These are phyloP conservation scores for Nycticryphes semicollaris DNA, from an alignment of 2,113 vertebrate species.

Conservation along the genomic window DNA sequence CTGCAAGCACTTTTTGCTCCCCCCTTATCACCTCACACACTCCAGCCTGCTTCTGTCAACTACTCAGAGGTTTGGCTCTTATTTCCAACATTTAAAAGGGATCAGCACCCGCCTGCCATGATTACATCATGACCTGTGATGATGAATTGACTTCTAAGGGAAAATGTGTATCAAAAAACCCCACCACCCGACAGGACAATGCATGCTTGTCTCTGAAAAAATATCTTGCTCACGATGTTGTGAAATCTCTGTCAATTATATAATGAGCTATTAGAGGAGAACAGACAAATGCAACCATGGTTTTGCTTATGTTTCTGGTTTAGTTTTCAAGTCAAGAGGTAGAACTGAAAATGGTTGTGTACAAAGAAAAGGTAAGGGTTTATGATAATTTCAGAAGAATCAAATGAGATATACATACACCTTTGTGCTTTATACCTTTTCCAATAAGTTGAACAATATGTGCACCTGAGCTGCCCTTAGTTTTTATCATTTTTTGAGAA, in stretches of 20 bases:
- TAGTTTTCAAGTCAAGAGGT: not conserved
- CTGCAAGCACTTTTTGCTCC: not conserved
- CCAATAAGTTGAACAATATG: not conserved
- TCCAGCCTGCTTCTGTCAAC: not conserved
- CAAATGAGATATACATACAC: not conserved
- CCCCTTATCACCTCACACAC: not conserved
- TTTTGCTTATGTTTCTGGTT: not conserved
- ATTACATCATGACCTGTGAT: not conserved
- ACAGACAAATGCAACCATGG: not conserved
- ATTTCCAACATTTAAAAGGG: not conserved
- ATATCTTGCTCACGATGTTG: not conserved
- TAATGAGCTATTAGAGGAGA: not conserved
- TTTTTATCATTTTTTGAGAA: conserved; percentile 27
- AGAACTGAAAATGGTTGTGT: not conserved
- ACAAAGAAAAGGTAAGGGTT: not conserved
- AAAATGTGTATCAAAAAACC: not conserved
- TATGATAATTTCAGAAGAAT: not conserved
- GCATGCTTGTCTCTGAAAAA: not conserved
- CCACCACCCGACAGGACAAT: not conserved
- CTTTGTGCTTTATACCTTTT: not conserved
- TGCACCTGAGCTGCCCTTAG: not conserved
- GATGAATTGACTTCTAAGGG: not conserved
- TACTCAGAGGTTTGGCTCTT: not conserved
- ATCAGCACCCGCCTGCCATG: not conserved
- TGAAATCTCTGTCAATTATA: not conserved